phyloP scores from a whole-genome alignment of 2,113 vertebrate genomes.

The Oenanthe oenanthe region DNA sequence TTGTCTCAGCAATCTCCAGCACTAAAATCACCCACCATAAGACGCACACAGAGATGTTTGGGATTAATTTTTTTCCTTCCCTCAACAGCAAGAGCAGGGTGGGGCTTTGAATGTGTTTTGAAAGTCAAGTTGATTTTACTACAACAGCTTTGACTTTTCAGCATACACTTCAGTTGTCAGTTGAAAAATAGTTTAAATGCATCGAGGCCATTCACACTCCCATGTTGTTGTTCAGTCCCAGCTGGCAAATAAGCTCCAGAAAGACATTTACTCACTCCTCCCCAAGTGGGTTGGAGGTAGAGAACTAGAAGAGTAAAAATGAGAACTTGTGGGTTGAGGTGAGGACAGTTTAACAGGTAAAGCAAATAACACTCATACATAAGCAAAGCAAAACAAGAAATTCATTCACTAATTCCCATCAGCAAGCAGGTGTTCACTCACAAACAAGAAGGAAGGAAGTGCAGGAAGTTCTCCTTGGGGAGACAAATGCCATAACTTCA shows the following conservation, averaged over 20 bases:
- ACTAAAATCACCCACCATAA: background rate
- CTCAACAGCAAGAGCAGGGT: background rate
- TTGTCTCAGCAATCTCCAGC: background rate
- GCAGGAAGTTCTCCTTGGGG: background rate
- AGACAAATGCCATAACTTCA: background rate
- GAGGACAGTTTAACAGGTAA: background rate
- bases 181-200: constrained; percentile 13
- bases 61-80: background rate
- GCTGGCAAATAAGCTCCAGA: background rate
- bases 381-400: background rate
- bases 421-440: background rate
- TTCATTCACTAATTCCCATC: background rate
- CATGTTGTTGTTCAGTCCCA: background rate
- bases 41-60: background rate
- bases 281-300: background rate
- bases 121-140: background rate
- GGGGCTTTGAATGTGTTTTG: background rate
- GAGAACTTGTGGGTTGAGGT: background rate
- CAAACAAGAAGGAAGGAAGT: background rate
- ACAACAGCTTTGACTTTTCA: background rate
- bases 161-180: background rate
- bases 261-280: background rate
- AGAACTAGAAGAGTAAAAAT: background rate
- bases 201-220: background rate
- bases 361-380: background rate